Evolutionary conservation across 1,140 invertebrate species (phyloP), one percentile per base, ranked within the genome.

Genomic region (Hermetia illucens): DNA sequence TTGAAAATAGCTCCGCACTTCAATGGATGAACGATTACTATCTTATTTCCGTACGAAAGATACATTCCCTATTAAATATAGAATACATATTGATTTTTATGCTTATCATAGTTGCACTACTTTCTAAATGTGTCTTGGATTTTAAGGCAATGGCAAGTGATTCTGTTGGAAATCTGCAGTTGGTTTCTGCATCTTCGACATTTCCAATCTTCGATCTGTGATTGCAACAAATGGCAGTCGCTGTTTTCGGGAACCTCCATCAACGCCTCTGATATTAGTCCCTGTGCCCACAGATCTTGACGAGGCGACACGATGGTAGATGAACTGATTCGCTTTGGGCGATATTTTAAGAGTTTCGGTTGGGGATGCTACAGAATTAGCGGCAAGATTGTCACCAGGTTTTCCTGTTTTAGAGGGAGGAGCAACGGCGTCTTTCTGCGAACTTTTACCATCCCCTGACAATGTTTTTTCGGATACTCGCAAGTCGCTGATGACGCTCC

Each of bases 131-230:
- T n/a, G n/a, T n/a, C n/a, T n/a, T n/a, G n/a, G n/a, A 12, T 33
- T 47, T 52, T 57, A 57, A 54, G 54, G 54, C 54, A 56, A 50
- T 43, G 54, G 52, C 48, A 45, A 57, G 52, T 54, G 47, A 50
- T 57, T 57, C 44, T 57, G 53, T 50, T 57, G 50, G 43, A 53
- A 54, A 42, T 56, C 53, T 53, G 53, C 52, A 41, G 53, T 51
- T 18, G 45, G 49, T 31, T 52, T 50, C 37, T 45, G 29, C 34
- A 49, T 54, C 30, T 50, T 47, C 18, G 48, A 43, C 13, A 37
- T 49, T 36, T 58, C 55, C 32, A 58, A 41, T 4, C 55, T 48
- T 4, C 54, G 45, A 38, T 58, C 55, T 17, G 55, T 58, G 22
- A 58, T 57, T 36, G 55, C 55, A 34, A 58, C 55, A 43, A 58